Conservation (phyloP, 2,113 vertebrate genomes). For the Gallinago undulata region DNA sequence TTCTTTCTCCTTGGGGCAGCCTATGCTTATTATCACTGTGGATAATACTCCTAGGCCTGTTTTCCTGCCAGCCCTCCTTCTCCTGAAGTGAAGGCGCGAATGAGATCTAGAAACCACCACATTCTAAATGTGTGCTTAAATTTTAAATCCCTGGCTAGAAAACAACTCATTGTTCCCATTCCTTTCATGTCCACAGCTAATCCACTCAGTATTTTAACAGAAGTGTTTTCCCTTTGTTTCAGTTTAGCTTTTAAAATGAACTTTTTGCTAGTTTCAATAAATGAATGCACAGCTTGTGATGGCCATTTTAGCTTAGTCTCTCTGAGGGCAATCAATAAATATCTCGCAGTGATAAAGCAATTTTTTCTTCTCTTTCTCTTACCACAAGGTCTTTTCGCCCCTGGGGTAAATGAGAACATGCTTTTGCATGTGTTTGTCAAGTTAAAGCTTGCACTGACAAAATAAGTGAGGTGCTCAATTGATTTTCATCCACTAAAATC, state of each 20-base stretch:
- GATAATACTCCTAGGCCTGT: neutral
- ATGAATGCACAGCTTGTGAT: neutral
- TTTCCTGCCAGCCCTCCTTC: neutral
- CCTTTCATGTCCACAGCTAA: neutral
- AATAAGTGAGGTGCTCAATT: neutral
- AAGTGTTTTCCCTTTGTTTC: neutral
- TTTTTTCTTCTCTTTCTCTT: neutral
- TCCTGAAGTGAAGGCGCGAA: conserved; percentile 27
- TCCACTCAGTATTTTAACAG: neutral
- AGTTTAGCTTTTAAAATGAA: conserved; percentile 1
- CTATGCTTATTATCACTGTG: conserved; percentile 3
- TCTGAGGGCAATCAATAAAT: neutral
- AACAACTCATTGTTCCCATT: neutral
- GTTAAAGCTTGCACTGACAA: neutral
- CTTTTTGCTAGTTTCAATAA: neutral
- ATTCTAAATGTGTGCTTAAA: neutral
- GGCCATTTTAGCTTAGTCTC: neutral
- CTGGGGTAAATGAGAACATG: neutral
- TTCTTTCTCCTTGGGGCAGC: neutral
- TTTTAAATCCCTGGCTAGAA: conserved; percentile 30
- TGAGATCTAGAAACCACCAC: neutral
- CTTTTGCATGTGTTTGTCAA: neutral
- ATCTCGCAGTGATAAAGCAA: neutral
- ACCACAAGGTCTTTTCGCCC: neutral
- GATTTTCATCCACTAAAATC: neutral